Conservation (phyloP, 1,140 invertebrate species). For the Drosophila sechellia region DNA sequence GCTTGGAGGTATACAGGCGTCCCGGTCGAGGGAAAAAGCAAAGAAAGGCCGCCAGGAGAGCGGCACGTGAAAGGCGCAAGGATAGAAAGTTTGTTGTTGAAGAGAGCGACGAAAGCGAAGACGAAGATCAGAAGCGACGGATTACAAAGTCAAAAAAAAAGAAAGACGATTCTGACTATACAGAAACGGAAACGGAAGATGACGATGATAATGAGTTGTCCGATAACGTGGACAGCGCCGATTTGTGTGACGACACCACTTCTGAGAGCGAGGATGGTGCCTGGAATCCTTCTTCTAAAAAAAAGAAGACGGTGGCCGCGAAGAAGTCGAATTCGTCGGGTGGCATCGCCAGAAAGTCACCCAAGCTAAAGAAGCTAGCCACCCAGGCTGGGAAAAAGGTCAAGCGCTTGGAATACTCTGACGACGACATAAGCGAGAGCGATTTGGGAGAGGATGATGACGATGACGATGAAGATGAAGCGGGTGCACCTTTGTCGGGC, state of each 20-base stretch:
- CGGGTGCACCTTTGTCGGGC: constrained; percentile 54
- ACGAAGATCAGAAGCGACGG: constrained; percentile 52
- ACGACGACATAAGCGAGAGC: constrained; percentile 78
- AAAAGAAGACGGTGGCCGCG: constrained; percentile 45
- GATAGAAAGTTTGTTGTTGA: constrained; percentile 80
- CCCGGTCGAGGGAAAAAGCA: constrained; percentile 66
- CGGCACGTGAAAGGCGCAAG: constrained; percentile 72
- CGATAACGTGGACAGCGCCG: constrained; percentile 87
- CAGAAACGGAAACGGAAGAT: constrained; percentile 86
- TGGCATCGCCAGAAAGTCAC: constrained; percentile 64
- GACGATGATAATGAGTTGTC: constrained; percentile 86
- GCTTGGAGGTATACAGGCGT: constrained; percentile 72
- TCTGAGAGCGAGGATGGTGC: constrained; percentile 75
- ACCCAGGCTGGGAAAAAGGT: constrained; percentile 47
- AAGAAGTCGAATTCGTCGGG: constrained; percentile 45
- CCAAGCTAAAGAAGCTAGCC: constrained; percentile 66
- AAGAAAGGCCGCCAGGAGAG: constrained; percentile 67
- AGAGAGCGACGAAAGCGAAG: constrained; percentile 78
- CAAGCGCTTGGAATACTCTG: constrained; percentile 75
- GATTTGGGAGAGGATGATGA: constrained; percentile 76
- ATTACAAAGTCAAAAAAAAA: constrained; percentile 72
- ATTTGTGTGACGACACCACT: constrained; percentile 84
- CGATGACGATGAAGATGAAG: constrained; percentile 71
- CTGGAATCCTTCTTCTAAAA: constrained; percentile 77
- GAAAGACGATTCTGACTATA: constrained; percentile 79